Base-by-base conservation (phyloP, 35 echinoderm and acorn worm genomes). In the Patiria miniata region DNA sequence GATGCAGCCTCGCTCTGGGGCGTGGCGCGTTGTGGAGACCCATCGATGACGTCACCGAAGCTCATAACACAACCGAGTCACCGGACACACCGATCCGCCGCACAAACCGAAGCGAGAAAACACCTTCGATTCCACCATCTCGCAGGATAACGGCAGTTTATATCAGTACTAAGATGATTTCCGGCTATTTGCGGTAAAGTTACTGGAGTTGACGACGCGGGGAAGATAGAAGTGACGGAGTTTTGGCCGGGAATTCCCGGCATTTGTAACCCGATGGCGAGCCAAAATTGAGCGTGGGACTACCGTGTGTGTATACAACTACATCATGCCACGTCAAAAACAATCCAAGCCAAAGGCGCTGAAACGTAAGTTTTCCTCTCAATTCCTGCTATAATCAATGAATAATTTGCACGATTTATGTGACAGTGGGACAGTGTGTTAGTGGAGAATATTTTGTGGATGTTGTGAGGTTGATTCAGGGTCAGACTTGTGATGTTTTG, bases 281-380 rank as follows among this genome's bases (percentile, higher is more conserved):
- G 29, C 29, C 21, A 34, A 73, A 73, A 73, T 73, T 73, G 65
- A 73, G 65, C 8, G 65, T 1, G 21, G 26, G 21, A 73, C 65
- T 36, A 69, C 65, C 19, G 65, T 28, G 26, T 26, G 65, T 32
- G 14, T 26, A n/a, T n/a, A n/a, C n/a, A n/a, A n/a, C n/a, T n/a
- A 73, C 29, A 73, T 73, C 65, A 94, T 94, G 92, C 92, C 92
- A 94, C 92, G 92, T 94, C 92, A 94, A 94, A 94, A 94, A 94
- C 92, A 94, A 89, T 94, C 92, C 5, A 94, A 94, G 39, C 92
- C 92, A 36, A 94, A 88, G 60, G 87, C 87, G 22, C 82, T 94
- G 7, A 94, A 94, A 90, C 92, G 92, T 94, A 40, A 94, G 92
- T 94, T 38, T 89, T 81, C 51, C 14, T 5, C 34, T 78, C 34